phyloP scores from a whole-genome alignment of 2,797 vertebrate species.

The Diplodus puntazzo region DNA sequence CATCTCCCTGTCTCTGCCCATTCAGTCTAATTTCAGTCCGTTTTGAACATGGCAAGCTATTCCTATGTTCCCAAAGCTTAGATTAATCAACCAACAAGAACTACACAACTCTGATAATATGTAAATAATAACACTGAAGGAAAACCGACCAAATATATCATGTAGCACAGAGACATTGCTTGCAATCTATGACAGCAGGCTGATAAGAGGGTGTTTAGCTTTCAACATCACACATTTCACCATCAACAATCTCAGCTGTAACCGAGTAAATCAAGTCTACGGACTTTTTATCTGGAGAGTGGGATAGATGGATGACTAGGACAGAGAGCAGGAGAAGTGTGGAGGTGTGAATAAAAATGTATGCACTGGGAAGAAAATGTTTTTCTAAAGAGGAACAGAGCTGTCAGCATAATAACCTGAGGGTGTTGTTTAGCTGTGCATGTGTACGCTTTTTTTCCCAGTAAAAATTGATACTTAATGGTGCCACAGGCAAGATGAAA shows the following conservation, averaged over 20 bases:
- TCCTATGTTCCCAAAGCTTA: background rate
- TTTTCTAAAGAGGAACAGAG: background rate
- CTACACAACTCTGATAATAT: background rate
- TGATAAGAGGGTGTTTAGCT: constrained; percentile 12
- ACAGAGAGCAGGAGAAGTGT: background rate
- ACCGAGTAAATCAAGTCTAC: background rate
- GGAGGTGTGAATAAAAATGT: background rate
- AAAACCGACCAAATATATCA: background rate
- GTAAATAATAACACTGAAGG: background rate
- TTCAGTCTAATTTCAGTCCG: background rate
- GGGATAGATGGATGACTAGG: background rate
- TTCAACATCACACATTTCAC: constrained; percentile 6
- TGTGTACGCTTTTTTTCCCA: background rate
- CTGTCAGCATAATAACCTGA: background rate
- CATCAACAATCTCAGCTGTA: background rate
- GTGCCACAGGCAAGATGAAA: background rate
- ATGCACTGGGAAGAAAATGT: background rate
- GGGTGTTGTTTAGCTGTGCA: background rate
- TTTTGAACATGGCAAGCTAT: constrained; percentile 1
- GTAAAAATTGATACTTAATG: background rate
- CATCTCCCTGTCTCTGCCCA: constrained; percentile 6
- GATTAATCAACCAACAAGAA: background rate
- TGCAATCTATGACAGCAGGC: background rate
- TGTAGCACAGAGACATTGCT: background rate
- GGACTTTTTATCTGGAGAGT: background rate